A percentile compares a stretch with the other conserved stretches of the same genome.
phyloP scores from a whole-genome alignment of 2,797 vertebrate genomes.

The Oceanodroma leucorhoa region DNA sequence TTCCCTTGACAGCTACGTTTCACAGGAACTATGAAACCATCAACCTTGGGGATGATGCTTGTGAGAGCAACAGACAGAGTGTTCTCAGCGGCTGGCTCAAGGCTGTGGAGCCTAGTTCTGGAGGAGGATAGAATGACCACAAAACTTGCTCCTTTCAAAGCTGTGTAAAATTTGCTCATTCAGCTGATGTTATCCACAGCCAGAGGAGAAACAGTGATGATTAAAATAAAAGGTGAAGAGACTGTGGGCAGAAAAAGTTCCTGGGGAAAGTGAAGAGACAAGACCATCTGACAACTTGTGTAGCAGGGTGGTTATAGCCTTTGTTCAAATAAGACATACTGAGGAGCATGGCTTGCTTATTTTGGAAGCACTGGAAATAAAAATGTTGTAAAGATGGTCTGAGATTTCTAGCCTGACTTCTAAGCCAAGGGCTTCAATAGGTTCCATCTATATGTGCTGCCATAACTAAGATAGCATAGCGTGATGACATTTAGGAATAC shows the following conservation, averaged over 20 bases:
- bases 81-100: constrained; percentile 21
- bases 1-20: background rate
- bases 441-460: background rate
- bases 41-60: constrained; percentile 3
- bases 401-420: background rate
- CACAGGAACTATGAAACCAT: constrained; percentile 21
- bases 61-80: background rate
- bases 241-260: background rate
- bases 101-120: background rate
- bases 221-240: background rate
- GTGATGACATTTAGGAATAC: background rate
- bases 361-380: background rate
- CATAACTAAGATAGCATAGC: background rate
- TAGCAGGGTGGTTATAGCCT: background rate
- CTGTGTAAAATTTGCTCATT: background rate
- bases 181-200: background rate
- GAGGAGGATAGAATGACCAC: background rate
- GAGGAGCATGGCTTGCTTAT: background rate
- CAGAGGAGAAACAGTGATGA: background rate
- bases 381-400: background rate
- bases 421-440: background rate
- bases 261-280: background rate
- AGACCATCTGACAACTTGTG: background rate
- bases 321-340: background rate
- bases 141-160: background rate